Conservation (phyloP, 2,797 vertebrate genomes). For the Myoxocephalus aenaeus region DNA sequence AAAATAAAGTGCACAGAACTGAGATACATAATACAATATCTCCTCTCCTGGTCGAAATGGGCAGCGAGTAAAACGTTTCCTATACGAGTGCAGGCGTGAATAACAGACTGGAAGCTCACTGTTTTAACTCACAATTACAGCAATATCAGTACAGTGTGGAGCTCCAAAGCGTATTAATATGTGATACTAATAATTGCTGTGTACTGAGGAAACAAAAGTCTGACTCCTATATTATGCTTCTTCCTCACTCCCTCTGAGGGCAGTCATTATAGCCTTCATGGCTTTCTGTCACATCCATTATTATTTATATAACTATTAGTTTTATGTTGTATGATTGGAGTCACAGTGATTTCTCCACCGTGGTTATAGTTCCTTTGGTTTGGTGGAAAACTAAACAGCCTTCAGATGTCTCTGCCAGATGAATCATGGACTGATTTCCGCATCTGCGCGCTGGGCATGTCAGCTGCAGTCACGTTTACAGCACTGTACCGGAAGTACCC, state of each 20-base stretch:
- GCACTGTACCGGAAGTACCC: background rate
- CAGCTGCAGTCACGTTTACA: background rate
- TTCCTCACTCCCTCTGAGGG: no score
- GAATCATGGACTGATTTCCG: slow-evolving; percentile 56
- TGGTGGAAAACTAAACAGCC: background rate
- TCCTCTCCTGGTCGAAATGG: background rate
- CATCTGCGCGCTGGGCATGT: slow-evolving; percentile 63
- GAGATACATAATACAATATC: no score
- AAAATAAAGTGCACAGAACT: no score
- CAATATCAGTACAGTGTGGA: background rate
- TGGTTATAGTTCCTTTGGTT: background rate
- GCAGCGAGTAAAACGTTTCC: background rate
- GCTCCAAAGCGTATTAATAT: no score
- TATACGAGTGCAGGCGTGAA: background rate
- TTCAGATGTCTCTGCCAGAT: no score
- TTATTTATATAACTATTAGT: background rate
- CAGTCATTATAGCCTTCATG: background rate
- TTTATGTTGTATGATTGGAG: background rate
- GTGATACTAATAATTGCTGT: no score
- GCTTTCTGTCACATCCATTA: background rate
- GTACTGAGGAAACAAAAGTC: no score
- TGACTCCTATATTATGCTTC: no score
- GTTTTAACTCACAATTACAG: background rate
- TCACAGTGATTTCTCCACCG: background rate
- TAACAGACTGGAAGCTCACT: background rate